Percentiles rank a stretch among this genome's conserved stretches.
These are phyloP conservation scores for Tinea semifulvella DNA, from an alignment of 2,888 invertebrate genomes.

Conservation along the genomic window DNA sequence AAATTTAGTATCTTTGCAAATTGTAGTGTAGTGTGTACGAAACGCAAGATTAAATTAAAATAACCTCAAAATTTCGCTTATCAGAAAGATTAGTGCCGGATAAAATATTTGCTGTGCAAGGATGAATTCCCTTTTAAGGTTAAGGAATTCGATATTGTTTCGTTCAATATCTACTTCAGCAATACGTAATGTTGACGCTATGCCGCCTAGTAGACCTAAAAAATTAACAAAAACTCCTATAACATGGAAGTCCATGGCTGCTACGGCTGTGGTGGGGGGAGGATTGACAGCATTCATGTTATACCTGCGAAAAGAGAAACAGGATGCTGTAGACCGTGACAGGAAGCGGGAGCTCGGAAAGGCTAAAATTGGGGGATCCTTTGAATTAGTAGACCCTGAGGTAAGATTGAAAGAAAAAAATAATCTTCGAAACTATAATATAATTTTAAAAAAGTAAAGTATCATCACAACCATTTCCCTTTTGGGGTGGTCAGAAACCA, in stretches of 20 bases:
- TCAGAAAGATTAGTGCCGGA: neutral
- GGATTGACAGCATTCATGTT: slow-evolving; percentile 75
- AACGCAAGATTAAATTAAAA: neutral
- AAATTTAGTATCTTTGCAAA: neutral
- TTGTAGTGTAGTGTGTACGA: neutral
- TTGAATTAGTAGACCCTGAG: slow-evolving; percentile 82
- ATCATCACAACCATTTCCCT: no score
- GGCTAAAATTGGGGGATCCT: slow-evolving; percentile 92
- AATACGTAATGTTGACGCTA: neutral
- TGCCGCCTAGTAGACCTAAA: neutral
- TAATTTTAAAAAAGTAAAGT: no score
- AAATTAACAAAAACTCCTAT: slow-evolving; percentile 61
- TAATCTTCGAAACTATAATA: no score
- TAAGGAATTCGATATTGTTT: slow-evolving; percentile 27
- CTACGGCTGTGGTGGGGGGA: slow-evolving; percentile 73
- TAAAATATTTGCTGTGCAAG: neutral
- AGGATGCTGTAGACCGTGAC: slow-evolving; percentile 75
- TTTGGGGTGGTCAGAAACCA: no score
- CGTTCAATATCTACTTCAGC: slow-evolving; percentile 39
- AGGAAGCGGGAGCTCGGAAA: slow-evolving; percentile 86
- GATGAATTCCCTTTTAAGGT: slow-evolving; percentile 44
- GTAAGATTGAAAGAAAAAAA: slow-evolving; percentile 30
- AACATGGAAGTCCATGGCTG: slow-evolving; percentile 81
- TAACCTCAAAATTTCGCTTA: slow-evolving; percentile 1
- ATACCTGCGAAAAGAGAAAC: slow-evolving; percentile 84